Evolutionary conservation across 2,888 invertebrate species (phyloP).

Genomic region (Mactromeris polynyma): DNA sequence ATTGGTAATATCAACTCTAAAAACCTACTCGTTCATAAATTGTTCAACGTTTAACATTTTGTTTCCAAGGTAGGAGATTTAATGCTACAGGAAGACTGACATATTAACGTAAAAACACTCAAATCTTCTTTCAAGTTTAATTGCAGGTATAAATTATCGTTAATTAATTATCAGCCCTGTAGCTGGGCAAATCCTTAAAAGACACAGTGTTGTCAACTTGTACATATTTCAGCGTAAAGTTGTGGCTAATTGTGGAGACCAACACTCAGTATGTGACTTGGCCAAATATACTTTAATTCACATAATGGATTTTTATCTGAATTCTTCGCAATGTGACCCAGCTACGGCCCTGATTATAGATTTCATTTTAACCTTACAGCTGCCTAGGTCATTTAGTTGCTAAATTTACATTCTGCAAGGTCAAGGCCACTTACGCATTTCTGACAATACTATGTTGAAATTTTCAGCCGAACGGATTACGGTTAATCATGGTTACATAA

Average conservation of each 20-base stretch:
- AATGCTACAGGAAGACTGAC: no score
- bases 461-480: constrained; percentile 68
- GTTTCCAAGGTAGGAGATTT: no score
- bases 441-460: constrained; percentile 59
- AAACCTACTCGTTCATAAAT: no score
- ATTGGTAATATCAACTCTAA: no score
- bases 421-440: neutral
- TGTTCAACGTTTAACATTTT: no score
- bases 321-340: neutral
- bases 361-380: neutral
- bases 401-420: neutral
- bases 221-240: neutral
- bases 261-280: neutral
- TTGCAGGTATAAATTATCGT: neutral
- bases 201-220: neutral
- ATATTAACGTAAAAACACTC: no score
- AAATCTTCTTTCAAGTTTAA: no score
- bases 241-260: neutral
- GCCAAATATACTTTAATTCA: neutral
- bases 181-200: neutral
- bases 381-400: neutral
- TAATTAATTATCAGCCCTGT: constrained; percentile 3
- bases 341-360: constrained; percentile 11
- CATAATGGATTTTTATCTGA: neutral
- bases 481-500: constrained; percentile 62